These are phyloP conservation scores for Halictus quadricinctus DNA, from an alignment of 2,888 invertebrate genomes.

Conservation along the genomic window DNA sequence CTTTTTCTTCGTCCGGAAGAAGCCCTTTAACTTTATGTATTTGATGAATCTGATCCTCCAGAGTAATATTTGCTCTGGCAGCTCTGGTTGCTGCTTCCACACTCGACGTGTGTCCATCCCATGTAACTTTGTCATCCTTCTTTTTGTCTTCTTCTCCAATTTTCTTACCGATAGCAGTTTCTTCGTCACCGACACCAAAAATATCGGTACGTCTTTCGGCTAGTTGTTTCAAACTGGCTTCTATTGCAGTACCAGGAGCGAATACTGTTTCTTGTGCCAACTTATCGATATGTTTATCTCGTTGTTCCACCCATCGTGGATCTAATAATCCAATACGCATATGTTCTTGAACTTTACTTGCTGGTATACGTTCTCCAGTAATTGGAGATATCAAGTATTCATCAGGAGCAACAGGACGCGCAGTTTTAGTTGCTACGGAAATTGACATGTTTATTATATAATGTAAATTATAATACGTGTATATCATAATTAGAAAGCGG, in stretches of 20 bases:
- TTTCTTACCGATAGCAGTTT: conserved; percentile 99
- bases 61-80: conserved; percentile 96
- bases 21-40: conserved; percentile 98
- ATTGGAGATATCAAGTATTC: conserved; percentile 98
- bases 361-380: conserved; percentile 98
- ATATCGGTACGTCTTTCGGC: conserved; percentile 99
- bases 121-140: conserved; percentile 96
- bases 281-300: conserved; percentile 96
- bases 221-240: conserved; percentile 96
- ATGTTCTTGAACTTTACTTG: conserved; percentile 98
- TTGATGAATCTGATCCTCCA: conserved; percentile 98
- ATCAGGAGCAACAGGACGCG: conserved; percentile 88
- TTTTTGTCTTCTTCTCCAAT: conserved; percentile 94
- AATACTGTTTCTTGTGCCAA: conserved; percentile 94
- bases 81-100: conserved; percentile 98
- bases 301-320: conserved; percentile 98
- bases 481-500: not conserved
- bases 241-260: conserved; percentile 93
- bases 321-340: conserved; percentile 98
- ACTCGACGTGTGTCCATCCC: conserved; percentile 99
- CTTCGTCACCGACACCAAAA: conserved; percentile 99
- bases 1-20: conserved; percentile 97
- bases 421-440: conserved; percentile 51
- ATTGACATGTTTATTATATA: not conserved
- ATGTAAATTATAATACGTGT: not conserved